Conservation (phyloP, 1,140 invertebrate genomes). For the Bombus vancouverensis region DNA sequence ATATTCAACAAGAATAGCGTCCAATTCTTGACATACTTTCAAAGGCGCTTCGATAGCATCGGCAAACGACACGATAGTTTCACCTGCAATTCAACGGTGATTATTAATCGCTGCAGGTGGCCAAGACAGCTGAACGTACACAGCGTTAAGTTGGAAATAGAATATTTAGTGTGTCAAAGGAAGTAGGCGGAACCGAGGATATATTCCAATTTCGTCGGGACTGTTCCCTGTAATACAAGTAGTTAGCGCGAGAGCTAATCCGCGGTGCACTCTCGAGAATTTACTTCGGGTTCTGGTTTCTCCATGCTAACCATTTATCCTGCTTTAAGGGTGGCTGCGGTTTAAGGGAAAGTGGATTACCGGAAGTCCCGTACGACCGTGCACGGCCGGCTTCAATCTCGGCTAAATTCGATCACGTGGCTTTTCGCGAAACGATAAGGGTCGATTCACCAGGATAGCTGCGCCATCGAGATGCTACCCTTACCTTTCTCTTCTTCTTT, state of each 20-base stretch:
- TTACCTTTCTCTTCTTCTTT: not conserved
- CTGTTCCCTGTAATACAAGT: conserved; percentile 66
- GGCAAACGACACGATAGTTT: too few relatives aligned
- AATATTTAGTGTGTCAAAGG: conserved; percentile 59
- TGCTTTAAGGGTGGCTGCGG: conserved; percentile 66
- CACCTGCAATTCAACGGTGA: not conserved
- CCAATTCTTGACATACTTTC: not conserved
- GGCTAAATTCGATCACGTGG: conserved; percentile 71
- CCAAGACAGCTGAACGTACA: not conserved
- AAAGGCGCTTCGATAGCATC: not conserved
- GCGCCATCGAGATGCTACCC: not conserved
- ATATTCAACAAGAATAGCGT: too few relatives aligned
- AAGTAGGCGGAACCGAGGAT: conserved; percentile 40
- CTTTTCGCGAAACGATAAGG: conserved; percentile 66
- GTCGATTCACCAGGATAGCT: conserved; percentile 49
- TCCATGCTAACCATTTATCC: conserved; percentile 71
- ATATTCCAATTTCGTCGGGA: conserved; percentile 64
- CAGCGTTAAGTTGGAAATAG: conserved; percentile 45
- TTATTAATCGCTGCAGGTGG: conserved; percentile 18
- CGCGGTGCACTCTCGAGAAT: conserved; percentile 64
- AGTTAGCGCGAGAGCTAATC: conserved; percentile 67
- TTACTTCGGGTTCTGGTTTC: conserved; percentile 67
- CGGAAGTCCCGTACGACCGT: conserved; percentile 68
- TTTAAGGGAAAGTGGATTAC: conserved; percentile 76
- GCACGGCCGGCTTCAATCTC: conserved; percentile 66